Percentiles rank a stretch among this genome's conserved stretches.
These are phyloP conservation scores for Zeus faber DNA, from an alignment of 2,113 vertebrate genomes.

Conservation along the genomic window DNA sequence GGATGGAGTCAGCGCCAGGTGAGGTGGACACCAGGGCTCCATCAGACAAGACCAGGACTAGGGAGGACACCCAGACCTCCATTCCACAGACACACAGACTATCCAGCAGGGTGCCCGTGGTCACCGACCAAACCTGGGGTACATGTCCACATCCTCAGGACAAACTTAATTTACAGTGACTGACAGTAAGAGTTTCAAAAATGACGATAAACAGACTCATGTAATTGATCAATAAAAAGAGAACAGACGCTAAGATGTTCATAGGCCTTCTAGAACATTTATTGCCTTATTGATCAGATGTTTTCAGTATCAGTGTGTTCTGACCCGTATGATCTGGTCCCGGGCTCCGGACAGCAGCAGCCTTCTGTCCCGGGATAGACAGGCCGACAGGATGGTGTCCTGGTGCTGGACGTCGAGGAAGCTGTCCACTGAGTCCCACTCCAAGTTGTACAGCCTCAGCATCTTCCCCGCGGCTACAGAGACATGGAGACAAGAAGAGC, in stretches of 20 bases:
- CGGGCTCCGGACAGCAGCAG: slow-evolving; percentile 70
- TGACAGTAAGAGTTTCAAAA: too few relatives aligned
- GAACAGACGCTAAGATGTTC: too few relatives aligned
- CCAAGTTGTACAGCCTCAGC: slow-evolving; percentile 61
- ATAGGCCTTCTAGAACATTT: background rate
- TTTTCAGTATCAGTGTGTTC: background rate
- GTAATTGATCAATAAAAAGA: too few relatives aligned
- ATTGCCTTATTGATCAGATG: background rate
- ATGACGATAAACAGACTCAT: too few relatives aligned
- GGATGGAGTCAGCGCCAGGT: slow-evolving; percentile 35
- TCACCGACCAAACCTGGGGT: slow-evolving; percentile 82
- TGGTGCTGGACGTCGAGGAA: slow-evolving; percentile 69
- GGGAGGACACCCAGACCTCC: slow-evolving; percentile 59
- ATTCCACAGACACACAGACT: slow-evolving; percentile 70
- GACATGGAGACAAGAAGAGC: slow-evolving; percentile 1
- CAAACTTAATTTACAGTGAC: background rate
- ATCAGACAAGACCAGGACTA: slow-evolving; percentile 63
- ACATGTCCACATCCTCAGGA: background rate
- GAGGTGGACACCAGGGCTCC: too few relatives aligned
- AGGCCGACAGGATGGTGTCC: slow-evolving; percentile 63
- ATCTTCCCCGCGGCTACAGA: slow-evolving; percentile 73
- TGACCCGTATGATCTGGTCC: slow-evolving; percentile 77
- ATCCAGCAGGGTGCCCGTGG: slow-evolving; percentile 70
- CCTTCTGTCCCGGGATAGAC: slow-evolving; percentile 54
- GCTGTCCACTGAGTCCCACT: slow-evolving; percentile 51